Evolutionary conservation across 2,888 invertebrate species (phyloP).

Genomic region (Hymenopus coronatus): DNA sequence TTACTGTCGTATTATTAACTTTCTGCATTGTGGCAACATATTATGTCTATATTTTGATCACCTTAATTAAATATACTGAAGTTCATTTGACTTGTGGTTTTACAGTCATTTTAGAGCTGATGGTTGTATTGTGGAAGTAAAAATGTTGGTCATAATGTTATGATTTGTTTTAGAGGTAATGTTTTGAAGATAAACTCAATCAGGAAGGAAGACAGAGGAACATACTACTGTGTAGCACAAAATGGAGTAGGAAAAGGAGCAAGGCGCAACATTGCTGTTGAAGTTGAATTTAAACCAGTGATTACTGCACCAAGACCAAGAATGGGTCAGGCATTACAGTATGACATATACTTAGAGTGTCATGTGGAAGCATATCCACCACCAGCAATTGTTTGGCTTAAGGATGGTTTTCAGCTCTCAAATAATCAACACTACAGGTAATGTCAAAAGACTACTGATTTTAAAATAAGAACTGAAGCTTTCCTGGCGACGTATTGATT

Average conservation of each 20-base stretch:
- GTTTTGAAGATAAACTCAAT: slow-evolving; percentile 72
- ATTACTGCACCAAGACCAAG: slow-evolving; percentile 80
- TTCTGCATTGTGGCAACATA: too few species aligned
- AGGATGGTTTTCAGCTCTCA: slow-evolving; percentile 72
- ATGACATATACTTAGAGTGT: slow-evolving; percentile 92
- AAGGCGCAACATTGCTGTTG: slow-evolving; percentile 74
- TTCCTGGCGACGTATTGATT: too few species aligned
- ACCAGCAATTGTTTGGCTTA: slow-evolving; percentile 88
- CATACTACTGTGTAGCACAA: slow-evolving; percentile 90
- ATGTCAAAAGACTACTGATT: background rate
- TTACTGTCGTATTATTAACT: too few species aligned
- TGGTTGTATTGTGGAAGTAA: too few species aligned
- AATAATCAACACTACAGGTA: slow-evolving; percentile 86
- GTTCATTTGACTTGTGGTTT: too few species aligned
- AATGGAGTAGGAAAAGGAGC: slow-evolving; percentile 80
- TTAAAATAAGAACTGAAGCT: too few species aligned
- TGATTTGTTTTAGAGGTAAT: slow-evolving; percentile 63
- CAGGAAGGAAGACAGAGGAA: slow-evolving; percentile 86
- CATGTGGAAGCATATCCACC: slow-evolving; percentile 94
- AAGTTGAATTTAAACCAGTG: slow-evolving; percentile 86
- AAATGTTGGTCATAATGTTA: background rate
- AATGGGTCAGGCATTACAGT: slow-evolving; percentile 83
- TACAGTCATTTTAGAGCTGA: too few species aligned
- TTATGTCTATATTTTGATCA: too few species aligned
- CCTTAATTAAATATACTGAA: too few species aligned